Evolutionary conservation across 2,113 vertebrate genomes (phyloP), one percentile per base, ranked within the genome.

Genomic region (Hypomesus transpacificus): DNA sequence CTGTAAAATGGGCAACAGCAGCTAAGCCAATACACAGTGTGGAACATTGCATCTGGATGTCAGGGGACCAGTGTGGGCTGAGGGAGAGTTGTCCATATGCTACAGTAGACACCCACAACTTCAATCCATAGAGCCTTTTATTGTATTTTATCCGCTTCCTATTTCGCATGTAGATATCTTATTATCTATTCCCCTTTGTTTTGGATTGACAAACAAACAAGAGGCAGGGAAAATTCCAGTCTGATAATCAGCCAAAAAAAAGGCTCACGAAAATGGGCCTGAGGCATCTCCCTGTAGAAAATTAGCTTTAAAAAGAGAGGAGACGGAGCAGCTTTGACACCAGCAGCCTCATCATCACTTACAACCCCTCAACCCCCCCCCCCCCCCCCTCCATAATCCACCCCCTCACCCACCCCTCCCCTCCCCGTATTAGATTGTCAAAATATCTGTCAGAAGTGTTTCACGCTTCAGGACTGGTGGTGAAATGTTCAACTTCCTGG

Each of bases 391-490:
- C 76, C 70, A 75, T 78, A 78, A 71, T 75, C 76, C 76, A 69
- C 72, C 69, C 76, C 78, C 69, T 72, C 69, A 69, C 75, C 74
- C 57, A 68, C 66, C 71, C 70, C 75, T 63, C 63, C 74, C 77
- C 70, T 68, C 75, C 72, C 20, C 79, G 70, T 76, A 73, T 70
- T 57, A 75, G 76, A 81, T 77, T 80, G 84, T 89, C 86, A 86
- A 83, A 84, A 83, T 82, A 85, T 80, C 80, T 73, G 79, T 86
- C 82, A 87, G 70, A 77, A 83, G 68, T 26, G 74, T 77, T 84
- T 89, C 76, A 69, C 77, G 84, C 73, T 70, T 79, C 52, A 61
- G 80, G 80, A 85, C 74, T 71, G 82, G 71, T 79, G 75, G 79
- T 82, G 73, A 81, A 80, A 74, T 63, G 68, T 34, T 73, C 68